A percentile compares a stretch with the other conserved stretches of the same genome.
Evolutionary conservation across 2,888 invertebrate genomes (phyloP).

Genomic region (Cryptus armator): DNA sequence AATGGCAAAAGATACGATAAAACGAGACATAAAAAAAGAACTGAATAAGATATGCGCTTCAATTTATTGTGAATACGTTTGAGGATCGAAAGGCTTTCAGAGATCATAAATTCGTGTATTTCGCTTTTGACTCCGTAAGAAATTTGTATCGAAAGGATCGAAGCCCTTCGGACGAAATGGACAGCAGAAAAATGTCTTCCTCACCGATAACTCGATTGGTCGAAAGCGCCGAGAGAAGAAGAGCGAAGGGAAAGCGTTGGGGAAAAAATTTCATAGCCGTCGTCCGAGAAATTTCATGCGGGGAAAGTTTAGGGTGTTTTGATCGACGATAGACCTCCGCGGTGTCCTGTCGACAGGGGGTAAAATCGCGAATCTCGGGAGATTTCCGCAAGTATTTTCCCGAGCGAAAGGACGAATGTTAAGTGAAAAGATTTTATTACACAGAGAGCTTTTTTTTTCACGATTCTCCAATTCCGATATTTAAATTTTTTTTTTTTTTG

Average conservation of each 20-base stretch:
- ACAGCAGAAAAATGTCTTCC: not conserved
- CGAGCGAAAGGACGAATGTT: slow-evolving; percentile 5
- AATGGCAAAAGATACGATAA: no score
- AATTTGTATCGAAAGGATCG: no score
- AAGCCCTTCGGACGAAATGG: not conserved
- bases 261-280: slow-evolving; percentile 52
- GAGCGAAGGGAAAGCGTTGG: not conserved
- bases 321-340: slow-evolving; percentile 27
- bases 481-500: not conserved
- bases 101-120: no score
- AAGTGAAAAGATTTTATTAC: slow-evolving; percentile 42
- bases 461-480: not conserved
- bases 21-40: no score
- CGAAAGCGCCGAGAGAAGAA: not conserved
- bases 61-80: no score
- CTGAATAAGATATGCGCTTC: no score
- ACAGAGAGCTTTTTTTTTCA: not conserved
- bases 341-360: not conserved
- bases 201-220: slow-evolving; percentile 11
- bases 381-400: slow-evolving; percentile 7
- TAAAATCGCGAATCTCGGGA: not conserved
- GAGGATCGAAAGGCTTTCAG: no score
- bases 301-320: slow-evolving; percentile 47
- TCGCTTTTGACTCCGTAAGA: no score
- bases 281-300: slow-evolving; percentile 41